Evolutionary conservation across 2,888 invertebrate species (phyloP).

Genomic region (Plutella xylostella): DNA sequence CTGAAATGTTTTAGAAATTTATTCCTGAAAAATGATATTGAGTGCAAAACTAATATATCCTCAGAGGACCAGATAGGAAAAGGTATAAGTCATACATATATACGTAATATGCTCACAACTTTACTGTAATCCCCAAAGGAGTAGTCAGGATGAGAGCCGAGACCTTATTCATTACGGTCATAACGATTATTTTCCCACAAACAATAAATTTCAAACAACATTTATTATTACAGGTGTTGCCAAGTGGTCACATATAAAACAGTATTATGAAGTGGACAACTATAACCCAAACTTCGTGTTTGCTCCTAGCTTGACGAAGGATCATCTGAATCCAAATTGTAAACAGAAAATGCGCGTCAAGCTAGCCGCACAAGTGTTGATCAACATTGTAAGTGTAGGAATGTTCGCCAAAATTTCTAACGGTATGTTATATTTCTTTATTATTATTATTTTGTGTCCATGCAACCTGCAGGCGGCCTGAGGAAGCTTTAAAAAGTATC

Average conservation of each 20-base stretch:
- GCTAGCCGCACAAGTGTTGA: constrained; percentile 8
- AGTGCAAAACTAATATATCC: constrained; percentile 3
- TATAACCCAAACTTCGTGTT: constrained; percentile 2
- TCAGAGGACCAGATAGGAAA: neutral
- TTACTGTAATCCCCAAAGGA: no score
- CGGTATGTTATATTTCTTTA: no score
- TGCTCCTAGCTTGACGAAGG: constrained; percentile 5
- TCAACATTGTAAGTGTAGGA: constrained; percentile 4
- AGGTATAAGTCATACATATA: no score
- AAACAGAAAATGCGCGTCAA: constrained; percentile 9
- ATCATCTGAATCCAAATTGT: constrained; percentile 2
- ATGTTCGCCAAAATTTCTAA: neutral
- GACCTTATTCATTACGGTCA: no score
- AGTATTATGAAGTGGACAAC: constrained; percentile 4
- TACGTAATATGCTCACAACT: no score
- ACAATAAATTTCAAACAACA: no score
- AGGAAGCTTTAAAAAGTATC: no score
- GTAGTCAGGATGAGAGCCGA: no score
- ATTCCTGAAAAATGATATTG: constrained; percentile 9
- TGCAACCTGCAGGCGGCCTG: no score
- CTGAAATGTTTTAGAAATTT: constrained; percentile 11
- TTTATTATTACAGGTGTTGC: neutral
- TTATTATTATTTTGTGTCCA: no score
- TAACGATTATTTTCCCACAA: no score
- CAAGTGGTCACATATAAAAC: constrained; percentile 3